Conservation (phyloP, 2,113 vertebrate genomes). For the Thomomys bottae region DNA sequence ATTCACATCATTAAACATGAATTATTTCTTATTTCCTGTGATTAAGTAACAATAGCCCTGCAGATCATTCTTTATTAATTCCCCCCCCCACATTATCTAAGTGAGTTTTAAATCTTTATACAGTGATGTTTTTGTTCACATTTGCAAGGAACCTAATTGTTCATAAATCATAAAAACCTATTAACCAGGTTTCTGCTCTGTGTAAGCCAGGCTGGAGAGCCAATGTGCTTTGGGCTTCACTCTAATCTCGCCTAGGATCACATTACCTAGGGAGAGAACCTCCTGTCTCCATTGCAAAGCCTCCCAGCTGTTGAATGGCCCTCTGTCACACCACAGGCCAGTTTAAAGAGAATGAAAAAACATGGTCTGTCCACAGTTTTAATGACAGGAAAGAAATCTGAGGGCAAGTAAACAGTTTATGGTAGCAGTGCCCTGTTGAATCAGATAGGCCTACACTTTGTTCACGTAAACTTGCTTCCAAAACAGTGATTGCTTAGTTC, state of each 20-base stretch:
- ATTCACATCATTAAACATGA: background rate
- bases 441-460: constrained; percentile 24
- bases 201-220: constrained; percentile 2
- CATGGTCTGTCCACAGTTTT: background rate
- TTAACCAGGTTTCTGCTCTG: constrained; percentile 33
- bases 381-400: background rate
- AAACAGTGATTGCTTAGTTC: background rate
- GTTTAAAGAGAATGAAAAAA: constrained; percentile 22
- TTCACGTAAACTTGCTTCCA: background rate
- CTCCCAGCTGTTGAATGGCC: background rate
- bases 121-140: background rate
- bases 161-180: background rate
- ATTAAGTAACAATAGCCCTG: background rate
- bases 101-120: background rate
- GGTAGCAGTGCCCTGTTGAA: background rate
- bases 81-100: background rate
- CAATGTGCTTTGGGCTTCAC: background rate
- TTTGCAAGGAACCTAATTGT: constrained; percentile 28
- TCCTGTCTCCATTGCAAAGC: background rate
- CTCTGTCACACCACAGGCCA: background rate
- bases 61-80: constrained; percentile 15
- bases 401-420: background rate
- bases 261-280: constrained; percentile 12
- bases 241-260: constrained; percentile 61
- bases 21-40: constrained; percentile 31